phyloP scores from a whole-genome alignment of 2,888 invertebrate genomes.

The Mactromeris polynyma region DNA sequence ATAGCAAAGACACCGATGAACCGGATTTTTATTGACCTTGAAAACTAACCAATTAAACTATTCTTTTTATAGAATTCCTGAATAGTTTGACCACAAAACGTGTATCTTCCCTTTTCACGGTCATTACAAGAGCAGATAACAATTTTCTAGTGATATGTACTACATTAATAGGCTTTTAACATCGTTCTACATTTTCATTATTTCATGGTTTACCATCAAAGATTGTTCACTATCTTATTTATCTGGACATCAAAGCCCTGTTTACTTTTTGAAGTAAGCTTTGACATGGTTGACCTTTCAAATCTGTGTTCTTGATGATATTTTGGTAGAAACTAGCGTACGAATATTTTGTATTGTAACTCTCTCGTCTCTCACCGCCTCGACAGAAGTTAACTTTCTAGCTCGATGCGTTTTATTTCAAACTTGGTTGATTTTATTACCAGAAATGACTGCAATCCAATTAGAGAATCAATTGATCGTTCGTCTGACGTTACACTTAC shows the following conservation, averaged over 20 bases:
- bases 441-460: conserved; percentile 12
- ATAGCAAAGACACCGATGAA: background rate
- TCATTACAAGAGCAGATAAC: background rate
- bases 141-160: background rate
- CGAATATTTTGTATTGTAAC: background rate
- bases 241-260: conserved; percentile 46
- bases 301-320: conserved; percentile 30
- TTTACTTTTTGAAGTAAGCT: conserved; percentile 47
- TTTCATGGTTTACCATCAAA: conserved; percentile 49
- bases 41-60: background rate
- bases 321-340: background rate
- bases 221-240: conserved; percentile 38
- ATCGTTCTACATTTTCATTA: conserved; percentile 27
- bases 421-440: background rate
- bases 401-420: background rate
- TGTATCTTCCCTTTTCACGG: background rate
- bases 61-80: background rate
- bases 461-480: conserved; percentile 14
- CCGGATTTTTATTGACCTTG: background rate
- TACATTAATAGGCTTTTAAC: background rate
- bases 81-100: background rate
- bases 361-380: background rate
- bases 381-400: background rate
- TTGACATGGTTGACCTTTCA: conserved; percentile 26
- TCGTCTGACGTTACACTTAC: background rate